phyloP scores from a whole-genome alignment of 2,797 vertebrate species.

The Botia kubotai region DNA sequence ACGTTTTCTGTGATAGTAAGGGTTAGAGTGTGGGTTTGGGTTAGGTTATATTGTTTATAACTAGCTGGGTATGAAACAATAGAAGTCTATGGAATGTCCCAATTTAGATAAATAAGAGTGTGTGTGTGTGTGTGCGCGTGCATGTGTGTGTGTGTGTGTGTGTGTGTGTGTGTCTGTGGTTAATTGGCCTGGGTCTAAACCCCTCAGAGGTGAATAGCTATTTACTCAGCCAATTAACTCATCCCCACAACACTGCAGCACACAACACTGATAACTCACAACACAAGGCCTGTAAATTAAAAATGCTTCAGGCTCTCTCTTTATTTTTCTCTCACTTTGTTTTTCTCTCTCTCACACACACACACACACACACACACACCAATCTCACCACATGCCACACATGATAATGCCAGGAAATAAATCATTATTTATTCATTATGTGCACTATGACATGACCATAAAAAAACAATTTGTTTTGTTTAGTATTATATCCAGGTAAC shows the following conservation, averaged over 20 bases:
- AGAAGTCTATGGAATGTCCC: too few relatives aligned
- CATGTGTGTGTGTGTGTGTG: slow-evolving; percentile 10
- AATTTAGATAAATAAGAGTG: too few relatives aligned
- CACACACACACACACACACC: slow-evolving; percentile 24
- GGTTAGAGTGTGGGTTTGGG: too few relatives aligned
- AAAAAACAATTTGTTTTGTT: slow-evolving; percentile 27
- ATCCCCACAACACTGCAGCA: slow-evolving; percentile 69
- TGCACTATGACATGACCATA: slow-evolving; percentile 33
- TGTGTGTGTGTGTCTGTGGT: slow-evolving; percentile 49
- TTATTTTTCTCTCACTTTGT: slow-evolving; percentile 26
- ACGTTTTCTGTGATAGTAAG: too few relatives aligned
- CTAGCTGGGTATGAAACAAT: too few relatives aligned
- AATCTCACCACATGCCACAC: slow-evolving; percentile 40
- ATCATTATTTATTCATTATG: slow-evolving; percentile 42
- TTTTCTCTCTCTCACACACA: not conserved
- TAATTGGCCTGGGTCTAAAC: slow-evolving; percentile 75
- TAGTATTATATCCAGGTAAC: slow-evolving; percentile 31
- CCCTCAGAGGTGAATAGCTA: slow-evolving; percentile 76
- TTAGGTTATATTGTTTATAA: too few relatives aligned
- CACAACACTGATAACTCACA: slow-evolving; percentile 71
- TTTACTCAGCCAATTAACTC: slow-evolving; percentile 81
- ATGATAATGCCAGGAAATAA: slow-evolving; percentile 39
- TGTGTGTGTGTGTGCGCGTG: slow-evolving; percentile 5
- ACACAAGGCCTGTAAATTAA: slow-evolving; percentile 79
- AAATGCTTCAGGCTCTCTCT: slow-evolving; percentile 71